Conservation (phyloP, 2,113 vertebrate genomes). For the Mungos mungo region DNA sequence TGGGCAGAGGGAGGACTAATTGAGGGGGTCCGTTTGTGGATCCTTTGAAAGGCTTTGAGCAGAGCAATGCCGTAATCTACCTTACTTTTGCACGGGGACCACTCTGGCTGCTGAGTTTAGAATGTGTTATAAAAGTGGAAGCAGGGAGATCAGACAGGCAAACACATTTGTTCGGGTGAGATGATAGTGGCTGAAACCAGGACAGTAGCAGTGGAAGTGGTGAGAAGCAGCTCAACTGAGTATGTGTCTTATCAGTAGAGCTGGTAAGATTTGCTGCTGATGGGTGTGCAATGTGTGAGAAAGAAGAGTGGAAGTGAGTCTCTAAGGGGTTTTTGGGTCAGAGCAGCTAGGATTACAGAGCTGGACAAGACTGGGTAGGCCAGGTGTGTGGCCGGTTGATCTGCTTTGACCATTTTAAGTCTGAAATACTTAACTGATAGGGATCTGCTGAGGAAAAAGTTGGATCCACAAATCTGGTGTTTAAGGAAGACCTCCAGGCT, state of each 20-base stretch:
- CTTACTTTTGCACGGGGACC: background rate
- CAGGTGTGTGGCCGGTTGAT: background rate
- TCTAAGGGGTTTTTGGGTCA: background rate
- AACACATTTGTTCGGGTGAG: background rate
- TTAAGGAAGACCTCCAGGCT: background rate
- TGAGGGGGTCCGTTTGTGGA: background rate
- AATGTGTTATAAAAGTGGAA: background rate
- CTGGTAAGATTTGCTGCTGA: background rate
- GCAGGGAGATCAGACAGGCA: background rate
- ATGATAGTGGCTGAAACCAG: background rate
- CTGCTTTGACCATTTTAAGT: background rate
- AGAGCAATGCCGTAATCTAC: background rate
- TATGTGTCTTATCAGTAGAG: background rate
- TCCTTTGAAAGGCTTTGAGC: slow-evolving; percentile 22
- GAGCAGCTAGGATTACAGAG: background rate
- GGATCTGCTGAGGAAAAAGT: background rate
- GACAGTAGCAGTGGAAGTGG: background rate
- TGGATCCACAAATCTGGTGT: background rate
- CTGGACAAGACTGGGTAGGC: background rate
- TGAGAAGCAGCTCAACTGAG: background rate
- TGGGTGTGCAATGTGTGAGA: background rate
- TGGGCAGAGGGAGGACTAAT: background rate
- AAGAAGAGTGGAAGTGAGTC: background rate
- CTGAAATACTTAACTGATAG: background rate
- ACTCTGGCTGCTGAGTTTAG: background rate